Conservation (phyloP, 2,888 invertebrate species). For the Oxyteleia sp. region DNA sequence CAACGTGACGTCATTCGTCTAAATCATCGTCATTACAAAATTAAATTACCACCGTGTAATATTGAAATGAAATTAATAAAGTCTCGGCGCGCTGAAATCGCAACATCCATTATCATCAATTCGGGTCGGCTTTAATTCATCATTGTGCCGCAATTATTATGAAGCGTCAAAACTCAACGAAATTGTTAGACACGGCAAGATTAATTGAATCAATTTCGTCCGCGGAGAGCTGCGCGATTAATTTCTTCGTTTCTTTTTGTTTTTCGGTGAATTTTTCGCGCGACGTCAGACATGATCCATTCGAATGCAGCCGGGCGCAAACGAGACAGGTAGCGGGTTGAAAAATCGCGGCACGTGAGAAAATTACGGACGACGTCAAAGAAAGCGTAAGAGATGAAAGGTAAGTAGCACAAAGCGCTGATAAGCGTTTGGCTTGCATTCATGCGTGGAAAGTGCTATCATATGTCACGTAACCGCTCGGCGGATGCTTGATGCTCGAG, state of each 20-base stretch:
- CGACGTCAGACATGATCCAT: background rate
- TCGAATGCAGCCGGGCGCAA: constrained; percentile 7
- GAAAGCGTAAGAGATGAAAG: constrained; percentile 15
- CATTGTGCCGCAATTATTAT: constrained; percentile 48
- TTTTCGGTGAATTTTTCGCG: constrained; percentile 40
- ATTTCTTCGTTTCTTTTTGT: constrained; percentile 36
- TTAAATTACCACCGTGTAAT: constrained; percentile 34
- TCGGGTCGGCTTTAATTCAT: constrained; percentile 56
- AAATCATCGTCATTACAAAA: constrained; percentile 44
- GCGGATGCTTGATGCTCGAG: background rate
- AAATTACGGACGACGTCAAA: constrained; percentile 25
- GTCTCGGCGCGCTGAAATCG: constrained; percentile 27
- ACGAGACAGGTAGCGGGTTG: background rate
- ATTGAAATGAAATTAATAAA: constrained; percentile 64
- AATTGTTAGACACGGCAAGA: constrained; percentile 59
- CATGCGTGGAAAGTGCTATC: constrained; percentile 19
- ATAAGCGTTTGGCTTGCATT: constrained; percentile 12
- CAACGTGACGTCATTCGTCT: too few species aligned
- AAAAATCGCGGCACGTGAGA: constrained; percentile 27
- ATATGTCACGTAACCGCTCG: constrained; percentile 9
- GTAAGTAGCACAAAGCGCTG: background rate
- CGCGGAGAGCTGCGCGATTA: constrained; percentile 28
- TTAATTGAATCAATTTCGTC: constrained; percentile 60
- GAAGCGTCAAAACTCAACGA: constrained; percentile 31
- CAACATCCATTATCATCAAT: constrained; percentile 64